Evolutionary conservation across 2,888 invertebrate species (phyloP).

Genomic region (Heteromurus nitidus): DNA sequence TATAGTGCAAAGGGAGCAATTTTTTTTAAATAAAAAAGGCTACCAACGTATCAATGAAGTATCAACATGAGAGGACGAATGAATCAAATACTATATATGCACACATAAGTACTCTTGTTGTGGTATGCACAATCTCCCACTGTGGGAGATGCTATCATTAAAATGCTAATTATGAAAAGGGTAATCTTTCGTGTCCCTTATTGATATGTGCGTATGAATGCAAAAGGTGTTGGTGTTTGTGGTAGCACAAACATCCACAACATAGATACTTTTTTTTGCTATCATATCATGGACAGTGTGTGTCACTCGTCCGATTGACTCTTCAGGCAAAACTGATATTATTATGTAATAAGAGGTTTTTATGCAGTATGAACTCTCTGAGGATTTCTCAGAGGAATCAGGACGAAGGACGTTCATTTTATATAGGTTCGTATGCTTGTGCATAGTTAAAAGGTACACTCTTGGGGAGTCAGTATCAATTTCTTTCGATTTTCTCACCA

Average conservation of each 20-base stretch:
- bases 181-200: not conserved
- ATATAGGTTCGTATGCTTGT: not conserved
- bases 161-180: conserved; percentile 44
- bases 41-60: not conserved
- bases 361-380: not conserved
- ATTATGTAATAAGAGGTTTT: not conserved
- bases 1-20: no score
- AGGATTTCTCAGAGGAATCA: conserved; percentile 60
- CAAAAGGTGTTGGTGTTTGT: no score
- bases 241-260: not conserved
- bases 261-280: not conserved
- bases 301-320: not conserved
- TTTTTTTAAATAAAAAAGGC: no score
- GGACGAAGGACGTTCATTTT: conserved; percentile 51
- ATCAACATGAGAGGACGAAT: conserved; percentile 17
- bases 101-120: no score
- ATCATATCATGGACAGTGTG: not conserved
- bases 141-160: conserved; percentile 43
- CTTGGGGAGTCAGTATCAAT: not conserved
- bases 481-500: not conserved
- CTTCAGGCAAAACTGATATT: not conserved
- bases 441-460: no score
- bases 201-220: not conserved
- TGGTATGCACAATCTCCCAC: conserved; percentile 26
- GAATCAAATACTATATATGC: no score